phyloP scores from a whole-genome alignment of 2,113 vertebrate genomes.

The Psilopsiagon aymara region DNA sequence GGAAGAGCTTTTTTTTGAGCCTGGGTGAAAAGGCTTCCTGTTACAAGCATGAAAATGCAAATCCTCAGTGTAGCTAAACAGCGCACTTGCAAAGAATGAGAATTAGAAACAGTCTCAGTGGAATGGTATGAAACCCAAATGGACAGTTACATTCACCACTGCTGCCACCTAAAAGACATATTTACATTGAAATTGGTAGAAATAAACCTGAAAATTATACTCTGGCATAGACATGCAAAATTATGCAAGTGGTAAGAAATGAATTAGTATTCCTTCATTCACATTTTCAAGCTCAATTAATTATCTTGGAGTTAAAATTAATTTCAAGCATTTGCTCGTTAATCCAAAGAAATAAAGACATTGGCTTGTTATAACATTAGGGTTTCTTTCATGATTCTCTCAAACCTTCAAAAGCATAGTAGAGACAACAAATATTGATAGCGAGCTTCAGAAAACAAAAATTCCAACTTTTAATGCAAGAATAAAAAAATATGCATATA shows the following conservation, averaged over 20 bases:
- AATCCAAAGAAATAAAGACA: neutral
- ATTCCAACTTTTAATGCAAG: neutral
- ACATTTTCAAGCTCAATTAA: constrained; percentile 28
- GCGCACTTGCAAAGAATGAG: neutral
- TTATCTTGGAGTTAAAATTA: constrained; percentile 27
- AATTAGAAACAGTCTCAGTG: neutral
- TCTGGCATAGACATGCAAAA: neutral
- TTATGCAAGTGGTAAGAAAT: constrained; percentile 3
- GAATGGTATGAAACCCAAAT: neutral
- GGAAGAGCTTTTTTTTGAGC: neutral
- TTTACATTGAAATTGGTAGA: neutral
- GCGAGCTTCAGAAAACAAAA: neutral
- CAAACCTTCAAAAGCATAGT: neutral
- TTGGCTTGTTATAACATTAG: neutral
- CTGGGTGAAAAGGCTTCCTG: neutral
- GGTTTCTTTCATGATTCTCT: constrained; percentile 1
- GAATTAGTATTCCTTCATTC: neutral
- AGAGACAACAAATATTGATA: neutral
- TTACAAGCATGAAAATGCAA: neutral
- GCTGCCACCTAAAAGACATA: neutral
- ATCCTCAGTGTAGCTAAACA: neutral
- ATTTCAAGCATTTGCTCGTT: neutral
- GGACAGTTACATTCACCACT: neutral
- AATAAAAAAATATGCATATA: neutral
- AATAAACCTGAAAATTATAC: neutral